These are phyloP conservation scores for Rhabdomys dilectus DNA, from an alignment of 2,113 vertebrate species.

Conservation along the genomic window DNA sequence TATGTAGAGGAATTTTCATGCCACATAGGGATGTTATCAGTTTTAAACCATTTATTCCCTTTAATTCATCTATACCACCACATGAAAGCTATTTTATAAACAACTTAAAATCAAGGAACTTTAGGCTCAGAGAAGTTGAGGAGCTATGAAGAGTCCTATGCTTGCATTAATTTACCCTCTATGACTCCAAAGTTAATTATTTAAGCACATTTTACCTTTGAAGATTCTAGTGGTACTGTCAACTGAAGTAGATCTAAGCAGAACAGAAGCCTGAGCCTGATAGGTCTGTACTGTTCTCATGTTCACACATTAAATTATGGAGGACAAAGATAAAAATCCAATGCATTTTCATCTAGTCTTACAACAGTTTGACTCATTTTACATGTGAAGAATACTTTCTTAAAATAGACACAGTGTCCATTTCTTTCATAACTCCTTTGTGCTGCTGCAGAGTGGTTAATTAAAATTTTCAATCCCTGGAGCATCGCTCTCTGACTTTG, in stretches of 20 bases:
- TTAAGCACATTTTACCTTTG: not conserved
- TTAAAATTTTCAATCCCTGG: not conserved
- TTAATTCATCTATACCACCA: not conserved
- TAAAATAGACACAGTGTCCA: constrained; percentile 41
- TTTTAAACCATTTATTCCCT: not conserved
- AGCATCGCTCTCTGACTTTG: not conserved
- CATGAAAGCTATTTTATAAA: not conserved
- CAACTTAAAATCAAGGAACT: not conserved
- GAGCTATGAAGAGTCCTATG: not conserved
- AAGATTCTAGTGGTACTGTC: not conserved
- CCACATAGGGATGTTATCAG: fast-evolving
- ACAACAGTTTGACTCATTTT: constrained; percentile 55
- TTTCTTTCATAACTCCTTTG: constrained; percentile 36
- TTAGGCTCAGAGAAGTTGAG: not conserved
- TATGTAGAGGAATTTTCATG: not conserved
- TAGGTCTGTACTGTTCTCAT: constrained; percentile 1
- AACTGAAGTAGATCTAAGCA: constrained; percentile 49
- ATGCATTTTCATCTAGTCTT: constrained; percentile 54
- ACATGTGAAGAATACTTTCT: constrained; percentile 38
- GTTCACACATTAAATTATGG: constrained; percentile 52
- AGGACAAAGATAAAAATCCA: constrained; percentile 66
- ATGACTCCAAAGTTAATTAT: constrained; percentile 13
- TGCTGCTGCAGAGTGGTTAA: constrained; percentile 27
- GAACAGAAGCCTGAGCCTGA: constrained; percentile 13
- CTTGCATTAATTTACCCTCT: not conserved